phyloP scores from a whole-genome alignment of 2,888 invertebrate genomes.

The Schizaphis graminum region DNA sequence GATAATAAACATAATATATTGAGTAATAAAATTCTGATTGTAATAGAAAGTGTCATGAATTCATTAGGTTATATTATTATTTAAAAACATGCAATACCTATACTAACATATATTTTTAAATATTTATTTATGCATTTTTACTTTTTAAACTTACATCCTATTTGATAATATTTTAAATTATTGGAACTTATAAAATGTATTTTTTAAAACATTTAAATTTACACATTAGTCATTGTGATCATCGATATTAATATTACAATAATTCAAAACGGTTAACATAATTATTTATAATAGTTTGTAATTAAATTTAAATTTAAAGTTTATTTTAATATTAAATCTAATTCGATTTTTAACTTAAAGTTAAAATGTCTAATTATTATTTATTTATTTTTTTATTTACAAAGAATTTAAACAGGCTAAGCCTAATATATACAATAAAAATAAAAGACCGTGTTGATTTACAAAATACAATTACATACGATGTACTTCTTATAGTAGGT shows the following conservation, averaged over 20 bases:
- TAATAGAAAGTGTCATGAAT: background rate
- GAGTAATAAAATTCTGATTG: background rate
- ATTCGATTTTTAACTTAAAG: background rate
- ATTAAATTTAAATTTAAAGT: background rate
- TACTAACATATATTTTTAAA: background rate
- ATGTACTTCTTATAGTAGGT: no score
- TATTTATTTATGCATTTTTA: background rate
- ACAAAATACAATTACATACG: no score
- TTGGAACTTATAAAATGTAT: background rate
- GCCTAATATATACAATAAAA: no score
- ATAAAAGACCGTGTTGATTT: no score
- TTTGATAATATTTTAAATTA: background rate
- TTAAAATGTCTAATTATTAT: no score
- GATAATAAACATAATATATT: constrained; percentile 1
- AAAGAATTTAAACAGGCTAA: no score
- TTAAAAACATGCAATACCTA: background rate
- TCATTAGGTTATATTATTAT: background rate
- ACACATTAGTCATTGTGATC: background rate
- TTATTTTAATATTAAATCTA: background rate
- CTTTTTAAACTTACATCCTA: background rate
- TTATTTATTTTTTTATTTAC: no score
- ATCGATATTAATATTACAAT: background rate
- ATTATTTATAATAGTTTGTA: background rate
- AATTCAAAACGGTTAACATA: background rate
- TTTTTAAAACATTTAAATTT: background rate